These are phyloP conservation scores for Drosophila leontia DNA, from an alignment of 1,140 invertebrate genomes.

Conservation along the genomic window DNA sequence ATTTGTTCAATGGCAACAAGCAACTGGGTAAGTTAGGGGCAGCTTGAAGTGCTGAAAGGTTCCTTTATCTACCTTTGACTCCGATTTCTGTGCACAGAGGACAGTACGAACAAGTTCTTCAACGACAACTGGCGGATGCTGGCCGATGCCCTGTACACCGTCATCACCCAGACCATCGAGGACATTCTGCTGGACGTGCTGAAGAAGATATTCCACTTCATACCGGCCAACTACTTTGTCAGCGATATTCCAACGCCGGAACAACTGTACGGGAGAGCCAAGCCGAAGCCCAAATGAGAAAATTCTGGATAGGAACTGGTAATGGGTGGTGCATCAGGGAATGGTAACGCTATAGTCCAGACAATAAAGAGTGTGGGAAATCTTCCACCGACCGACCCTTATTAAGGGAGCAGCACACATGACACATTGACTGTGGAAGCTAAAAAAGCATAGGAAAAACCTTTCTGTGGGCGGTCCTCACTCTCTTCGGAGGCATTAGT, in stretches of 20 bases:
- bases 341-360: slow-evolving; percentile 8
- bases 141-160: slow-evolving; percentile 88
- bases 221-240: slow-evolving; percentile 88
- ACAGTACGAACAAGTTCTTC: slow-evolving; percentile 89
- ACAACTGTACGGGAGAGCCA: slow-evolving; percentile 72
- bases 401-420: slow-evolving; percentile 4
- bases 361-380: slow-evolving; percentile 36
- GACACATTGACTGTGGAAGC: background rate
- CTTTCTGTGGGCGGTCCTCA: background rate
- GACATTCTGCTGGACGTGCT: slow-evolving; percentile 88
- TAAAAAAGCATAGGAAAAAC: slow-evolving; percentile 13
- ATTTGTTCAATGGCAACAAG: slow-evolving; percentile 82
- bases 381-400: slow-evolving; percentile 4
- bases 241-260: slow-evolving; percentile 86
- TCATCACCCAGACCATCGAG: slow-evolving; percentile 89
- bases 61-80: background rate
- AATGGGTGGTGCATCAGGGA: background rate
- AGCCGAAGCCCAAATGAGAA: slow-evolving; percentile 46
- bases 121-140: slow-evolving; percentile 89
- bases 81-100: slow-evolving; percentile 85
- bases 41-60: background rate
- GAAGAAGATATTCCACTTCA: slow-evolving; percentile 88
- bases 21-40: slow-evolving; percentile 64
- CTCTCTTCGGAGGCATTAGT: slow-evolving; percentile 42
- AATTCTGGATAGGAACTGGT: background rate